These are phyloP conservation scores for Drosophila rellima DNA, from an alignment of 2,888 invertebrate genomes.

Conservation along the genomic window DNA sequence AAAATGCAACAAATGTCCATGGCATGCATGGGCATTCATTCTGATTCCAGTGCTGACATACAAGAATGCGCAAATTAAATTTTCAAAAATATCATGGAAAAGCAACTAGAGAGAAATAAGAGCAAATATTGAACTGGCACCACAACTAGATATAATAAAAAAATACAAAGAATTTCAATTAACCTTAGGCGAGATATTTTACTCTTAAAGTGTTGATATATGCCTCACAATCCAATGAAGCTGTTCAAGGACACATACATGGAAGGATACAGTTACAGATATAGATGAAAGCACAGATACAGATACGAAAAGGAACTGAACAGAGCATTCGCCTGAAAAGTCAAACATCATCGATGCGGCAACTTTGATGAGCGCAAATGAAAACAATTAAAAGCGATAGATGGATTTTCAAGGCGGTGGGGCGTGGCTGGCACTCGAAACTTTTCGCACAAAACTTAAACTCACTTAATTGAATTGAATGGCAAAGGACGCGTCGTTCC, in stretches of 20 bases:
- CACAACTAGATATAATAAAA: conserved; percentile 3
- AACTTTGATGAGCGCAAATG: conserved; percentile 62
- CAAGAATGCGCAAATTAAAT: conserved; percentile 65
- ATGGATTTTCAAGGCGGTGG: conserved; percentile 25
- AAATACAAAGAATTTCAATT: conserved; percentile 42
- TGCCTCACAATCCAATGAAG: conserved; percentile 7
- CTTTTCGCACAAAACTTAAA: conserved; percentile 38
- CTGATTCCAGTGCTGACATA: conserved; percentile 18
- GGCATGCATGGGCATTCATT: conserved; percentile 42
- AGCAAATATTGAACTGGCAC: conserved; percentile 9
- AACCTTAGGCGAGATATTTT: conserved; percentile 37
- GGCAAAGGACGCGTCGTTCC: conserved; percentile 39
- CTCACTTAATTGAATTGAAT: conserved; percentile 76
- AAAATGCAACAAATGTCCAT: conserved; percentile 45
- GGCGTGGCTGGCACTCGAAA: conserved; percentile 30
- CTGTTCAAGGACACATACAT: conserved; percentile 25
- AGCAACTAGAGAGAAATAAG: background rate
- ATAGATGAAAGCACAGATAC: background rate
- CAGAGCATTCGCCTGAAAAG: conserved; percentile 23
- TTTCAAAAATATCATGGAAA: conserved; percentile 24
- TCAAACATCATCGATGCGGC: conserved; percentile 52
- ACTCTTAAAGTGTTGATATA: conserved; percentile 30
- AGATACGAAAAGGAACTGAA: background rate
- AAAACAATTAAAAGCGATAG: conserved; percentile 61
- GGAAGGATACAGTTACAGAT: background rate